Evolutionary conservation across 2,113 vertebrate genomes (phyloP), one percentile per base, ranked within the genome.

Genomic region (Myrmophylax atrothorax): DNA sequence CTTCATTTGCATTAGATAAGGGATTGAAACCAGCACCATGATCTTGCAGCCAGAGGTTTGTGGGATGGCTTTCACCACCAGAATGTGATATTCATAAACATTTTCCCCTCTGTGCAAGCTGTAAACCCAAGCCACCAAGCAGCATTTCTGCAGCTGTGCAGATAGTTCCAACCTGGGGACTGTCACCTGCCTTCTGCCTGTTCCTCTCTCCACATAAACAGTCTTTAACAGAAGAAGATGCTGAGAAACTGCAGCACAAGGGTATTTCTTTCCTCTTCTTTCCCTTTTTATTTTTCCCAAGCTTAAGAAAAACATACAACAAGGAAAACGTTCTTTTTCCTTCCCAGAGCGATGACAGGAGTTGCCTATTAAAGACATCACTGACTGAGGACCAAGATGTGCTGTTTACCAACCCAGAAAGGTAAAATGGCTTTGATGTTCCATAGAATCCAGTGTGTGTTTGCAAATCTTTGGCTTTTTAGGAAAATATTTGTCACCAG

Each of bases 41-140:
- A 9, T 8, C 53, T 53, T 40, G 55, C 56, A 91, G 77, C 24
- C 46, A 15, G 60, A 50, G 44, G 12, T 58, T 20, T 18, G 31
- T n/a, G 83, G 69, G 60, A 78, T 58, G 62, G 12, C 7, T 78
- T 55, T 63, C 47, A 29, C 44, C 62, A 22, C 37, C 81, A 17
- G 3, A 1, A 10, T 16, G 68, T 29, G 84, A 17, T 7, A 18
- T 3, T 15, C 47, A 13, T 7, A 3, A 13, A 2, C 14, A 0
- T 60, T 74, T 56, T 42, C 14, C 33, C 46, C 50, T 44, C 7
- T 6, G 33, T 44, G 49, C 16, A 13, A 52, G 44, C 49, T 40
- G 60, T 50, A 78, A 46, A 12, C 33, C 59, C 49, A 28, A 77
- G 59, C 42, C 64, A 38, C 38, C 14, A 12, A 22, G 49, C 3